These are phyloP conservation scores for Ptiloglossa arizonensis DNA, from an alignment of 1,140 invertebrate genomes.

Conservation along the genomic window DNA sequence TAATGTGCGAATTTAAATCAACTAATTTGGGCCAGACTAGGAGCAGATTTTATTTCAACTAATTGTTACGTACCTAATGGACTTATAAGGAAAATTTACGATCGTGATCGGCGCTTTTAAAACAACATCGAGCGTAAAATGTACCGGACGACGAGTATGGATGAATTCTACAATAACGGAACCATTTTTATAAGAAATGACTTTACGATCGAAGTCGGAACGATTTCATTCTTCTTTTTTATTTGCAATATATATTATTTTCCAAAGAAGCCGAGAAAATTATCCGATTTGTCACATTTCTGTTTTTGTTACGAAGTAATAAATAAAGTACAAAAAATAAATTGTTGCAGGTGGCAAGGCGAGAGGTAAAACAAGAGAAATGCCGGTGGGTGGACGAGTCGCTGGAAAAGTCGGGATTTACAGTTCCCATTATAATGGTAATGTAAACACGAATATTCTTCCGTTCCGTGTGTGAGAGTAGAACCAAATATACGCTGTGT, in stretches of 20 bases:
- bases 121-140: too few relatives aligned
- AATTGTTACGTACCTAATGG: too few relatives aligned
- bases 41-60: neutral
- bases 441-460: slow-evolving; percentile 65
- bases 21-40: neutral
- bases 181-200: too few relatives aligned
- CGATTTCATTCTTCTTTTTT: too few relatives aligned
- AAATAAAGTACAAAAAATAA: neutral
- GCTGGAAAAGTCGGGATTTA: slow-evolving; percentile 88
- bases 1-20: slow-evolving; percentile 10
- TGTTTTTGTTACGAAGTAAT: neutral
- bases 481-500: neutral
- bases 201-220: too few relatives aligned
- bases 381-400: slow-evolving; percentile 84
- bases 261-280: neutral
- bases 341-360: slow-evolving; percentile 62
- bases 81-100: too few relatives aligned
- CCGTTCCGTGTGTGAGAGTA: slow-evolving; percentile 11
- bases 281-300: neutral
- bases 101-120: too few relatives aligned
- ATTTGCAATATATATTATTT: neutral
- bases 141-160: too few relatives aligned
- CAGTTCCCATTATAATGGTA: slow-evolving; percentile 86
- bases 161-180: too few relatives aligned
- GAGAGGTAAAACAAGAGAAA: slow-evolving; percentile 63